These are phyloP conservation scores for Ailuropoda melanoleuca DNA, from an alignment of 2,113 vertebrate genomes.

Conservation along the genomic window DNA sequence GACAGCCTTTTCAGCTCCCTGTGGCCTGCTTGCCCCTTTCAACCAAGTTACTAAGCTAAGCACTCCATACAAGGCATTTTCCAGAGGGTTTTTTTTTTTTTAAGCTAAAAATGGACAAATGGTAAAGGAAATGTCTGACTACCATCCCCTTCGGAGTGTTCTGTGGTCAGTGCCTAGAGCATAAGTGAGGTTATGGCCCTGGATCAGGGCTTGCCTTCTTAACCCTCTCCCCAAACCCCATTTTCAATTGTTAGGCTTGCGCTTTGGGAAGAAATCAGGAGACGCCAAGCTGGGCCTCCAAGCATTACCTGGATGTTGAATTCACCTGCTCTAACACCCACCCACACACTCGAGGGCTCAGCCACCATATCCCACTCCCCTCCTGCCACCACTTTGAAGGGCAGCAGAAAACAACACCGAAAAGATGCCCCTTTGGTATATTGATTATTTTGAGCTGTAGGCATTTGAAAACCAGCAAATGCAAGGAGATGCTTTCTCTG, in stretches of 20 bases:
- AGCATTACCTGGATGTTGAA: neutral
- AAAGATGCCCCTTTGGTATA: neutral
- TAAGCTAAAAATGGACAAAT: neutral
- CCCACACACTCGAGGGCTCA: neutral
- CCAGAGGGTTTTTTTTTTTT: neutral
- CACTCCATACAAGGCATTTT: neutral
- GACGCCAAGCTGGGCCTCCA: neutral
- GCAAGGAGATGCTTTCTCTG: neutral
- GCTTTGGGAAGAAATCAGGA: neutral
- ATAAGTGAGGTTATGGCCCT: neutral
- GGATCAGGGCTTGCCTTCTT: neutral
- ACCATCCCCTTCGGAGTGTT: neutral
- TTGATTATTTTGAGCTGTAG: neutral
- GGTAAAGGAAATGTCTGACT: neutral
- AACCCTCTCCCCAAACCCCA: fast-evolving
- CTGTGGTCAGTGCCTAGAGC: neutral
- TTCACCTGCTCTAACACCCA: neutral
- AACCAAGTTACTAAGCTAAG: neutral
- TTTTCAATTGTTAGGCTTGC: neutral
- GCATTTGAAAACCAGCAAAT: neutral
- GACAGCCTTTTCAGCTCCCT: neutral
- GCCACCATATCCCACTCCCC: fast-evolving
- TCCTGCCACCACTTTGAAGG: neutral
- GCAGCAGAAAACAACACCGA: neutral
- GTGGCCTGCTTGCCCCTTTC: neutral